phyloP scores from a whole-genome alignment of 2,888 invertebrate species.

The Eupithecia subfuscata region DNA sequence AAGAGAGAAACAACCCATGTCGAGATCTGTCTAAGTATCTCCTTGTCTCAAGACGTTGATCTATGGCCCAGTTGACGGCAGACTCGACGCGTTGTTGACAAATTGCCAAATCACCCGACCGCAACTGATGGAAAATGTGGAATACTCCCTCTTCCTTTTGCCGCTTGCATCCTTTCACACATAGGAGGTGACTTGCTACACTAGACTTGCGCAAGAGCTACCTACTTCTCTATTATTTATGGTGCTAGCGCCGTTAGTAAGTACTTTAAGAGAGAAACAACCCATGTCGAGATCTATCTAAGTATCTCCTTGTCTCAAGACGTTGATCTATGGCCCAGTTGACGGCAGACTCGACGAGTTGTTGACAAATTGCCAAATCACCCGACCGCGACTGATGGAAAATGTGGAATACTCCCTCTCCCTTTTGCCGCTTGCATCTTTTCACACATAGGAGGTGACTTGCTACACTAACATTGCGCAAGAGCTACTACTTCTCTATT shows the following conservation, averaged over 20 bases:
- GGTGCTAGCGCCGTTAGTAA: background rate
- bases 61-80: constrained; percentile 3
- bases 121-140: background rate
- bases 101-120: background rate
- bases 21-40: background rate
- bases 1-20: background rate
- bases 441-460: too few species aligned
- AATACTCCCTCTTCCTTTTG: background rate
- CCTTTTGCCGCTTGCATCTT: too few species aligned
- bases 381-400: too few species aligned
- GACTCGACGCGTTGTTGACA: background rate
- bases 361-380: constrained; percentile 10
- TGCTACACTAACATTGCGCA: too few species aligned
- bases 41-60: background rate
- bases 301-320: background rate
- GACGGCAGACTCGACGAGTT: background rate
- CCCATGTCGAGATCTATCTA: background rate
- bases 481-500: too few species aligned
- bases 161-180: too few species aligned
- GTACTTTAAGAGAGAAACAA: background rate
- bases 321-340: constrained; percentile 12
- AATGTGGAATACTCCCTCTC: background rate
- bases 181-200: too few species aligned
- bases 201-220: too few species aligned
- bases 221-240: too few species aligned